phyloP scores from a whole-genome alignment of 2,888 invertebrate species.

The Euspilapteryx auroguttella region DNA sequence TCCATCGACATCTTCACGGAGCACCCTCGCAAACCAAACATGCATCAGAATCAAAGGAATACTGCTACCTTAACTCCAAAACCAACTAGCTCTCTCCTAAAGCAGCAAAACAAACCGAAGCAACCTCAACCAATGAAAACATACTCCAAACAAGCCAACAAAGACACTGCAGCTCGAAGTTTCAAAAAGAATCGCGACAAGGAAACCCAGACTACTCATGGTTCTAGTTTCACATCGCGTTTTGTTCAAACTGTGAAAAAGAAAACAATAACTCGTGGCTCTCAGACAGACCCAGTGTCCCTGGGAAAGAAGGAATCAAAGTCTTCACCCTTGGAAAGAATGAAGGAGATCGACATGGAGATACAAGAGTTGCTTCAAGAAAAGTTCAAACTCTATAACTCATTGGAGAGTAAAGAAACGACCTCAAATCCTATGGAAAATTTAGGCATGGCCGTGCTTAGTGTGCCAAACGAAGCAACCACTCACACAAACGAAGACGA shows the following conservation, averaged over 20 bases:
- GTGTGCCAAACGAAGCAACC: slow-evolving; percentile 18
- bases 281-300: slow-evolving; percentile 25
- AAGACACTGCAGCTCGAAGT: too few species aligned
- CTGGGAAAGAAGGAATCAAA: slow-evolving; percentile 12
- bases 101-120: slow-evolving; percentile 17
- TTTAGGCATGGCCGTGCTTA: slow-evolving; percentile 43
- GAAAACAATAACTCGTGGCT: slow-evolving; percentile 14
- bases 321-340: slow-evolving; percentile 43
- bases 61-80: slow-evolving; percentile 15
- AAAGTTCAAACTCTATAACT: slow-evolving; percentile 59
- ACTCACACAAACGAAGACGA: slow-evolving; percentile 18
- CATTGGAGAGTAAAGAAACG: slow-evolving; percentile 35
- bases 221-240: slow-evolving; percentile 13
- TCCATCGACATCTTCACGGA: slow-evolving; percentile 41
- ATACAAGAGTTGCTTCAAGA: slow-evolving; percentile 60
- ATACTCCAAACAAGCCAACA: slow-evolving; percentile 16
- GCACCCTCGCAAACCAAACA: slow-evolving; percentile 22
- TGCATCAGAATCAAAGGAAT: slow-evolving; percentile 33
- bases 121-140: too few species aligned
- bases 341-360: slow-evolving; percentile 64
- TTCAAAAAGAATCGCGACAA: too few species aligned
- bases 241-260: slow-evolving; percentile 24
- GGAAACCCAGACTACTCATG: slow-evolving; percentile 24
- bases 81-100: slow-evolving; percentile 2
- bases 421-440: slow-evolving; percentile 22